These are phyloP conservation scores for Coilia nasus DNA, from an alignment of 2,797 vertebrate species.

Conservation along the genomic window DNA sequence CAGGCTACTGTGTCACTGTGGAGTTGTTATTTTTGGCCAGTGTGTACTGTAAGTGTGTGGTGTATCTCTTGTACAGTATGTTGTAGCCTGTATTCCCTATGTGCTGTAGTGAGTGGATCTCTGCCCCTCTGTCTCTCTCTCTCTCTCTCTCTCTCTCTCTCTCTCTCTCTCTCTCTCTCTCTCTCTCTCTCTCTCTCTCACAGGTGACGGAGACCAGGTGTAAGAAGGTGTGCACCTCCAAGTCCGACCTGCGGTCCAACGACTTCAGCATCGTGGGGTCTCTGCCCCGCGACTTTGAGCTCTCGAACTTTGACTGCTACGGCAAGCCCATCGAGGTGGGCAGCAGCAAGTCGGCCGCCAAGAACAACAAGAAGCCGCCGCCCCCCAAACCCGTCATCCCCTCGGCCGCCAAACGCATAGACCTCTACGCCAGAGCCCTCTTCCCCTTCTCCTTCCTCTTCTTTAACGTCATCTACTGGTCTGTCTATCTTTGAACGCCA, in stretches of 20 bases:
- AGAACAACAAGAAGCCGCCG: constrained; percentile 91
- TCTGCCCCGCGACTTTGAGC: constrained; percentile 96
- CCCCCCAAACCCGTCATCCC: constrained; percentile 96
- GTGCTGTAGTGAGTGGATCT: not conserved
- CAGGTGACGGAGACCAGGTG: constrained; percentile 96
- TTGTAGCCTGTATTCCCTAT: too few species aligned
- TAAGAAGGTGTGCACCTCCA: constrained; percentile 98
- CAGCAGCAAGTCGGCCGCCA: constrained; percentile 85
- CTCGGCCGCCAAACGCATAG: constrained; percentile 92
- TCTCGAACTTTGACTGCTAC: constrained; percentile 99
- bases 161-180: constrained; percentile 33
- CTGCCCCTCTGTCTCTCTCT: not conserved
- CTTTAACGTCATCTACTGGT: constrained; percentile 99
- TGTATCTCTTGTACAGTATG: too few species aligned
- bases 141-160: constrained; percentile 27
- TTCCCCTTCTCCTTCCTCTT: constrained; percentile 98
- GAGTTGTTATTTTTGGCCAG: too few species aligned
- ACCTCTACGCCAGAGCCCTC: constrained; percentile 94
- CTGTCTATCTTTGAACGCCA: constrained; percentile 92
- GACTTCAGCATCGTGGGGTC: constrained; percentile 99
- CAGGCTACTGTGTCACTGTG: too few species aligned
- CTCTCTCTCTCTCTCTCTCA: not conserved
- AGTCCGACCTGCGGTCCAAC: constrained; percentile 95
- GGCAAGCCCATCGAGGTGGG: constrained; percentile 91
- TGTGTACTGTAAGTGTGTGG: too few species aligned